Percentiles rank a stretch among this genome's conserved stretches.
These are phyloP conservation scores for Dyspetes luteomarginatus DNA, from an alignment of 2,888 invertebrate species.

Conservation along the genomic window DNA sequence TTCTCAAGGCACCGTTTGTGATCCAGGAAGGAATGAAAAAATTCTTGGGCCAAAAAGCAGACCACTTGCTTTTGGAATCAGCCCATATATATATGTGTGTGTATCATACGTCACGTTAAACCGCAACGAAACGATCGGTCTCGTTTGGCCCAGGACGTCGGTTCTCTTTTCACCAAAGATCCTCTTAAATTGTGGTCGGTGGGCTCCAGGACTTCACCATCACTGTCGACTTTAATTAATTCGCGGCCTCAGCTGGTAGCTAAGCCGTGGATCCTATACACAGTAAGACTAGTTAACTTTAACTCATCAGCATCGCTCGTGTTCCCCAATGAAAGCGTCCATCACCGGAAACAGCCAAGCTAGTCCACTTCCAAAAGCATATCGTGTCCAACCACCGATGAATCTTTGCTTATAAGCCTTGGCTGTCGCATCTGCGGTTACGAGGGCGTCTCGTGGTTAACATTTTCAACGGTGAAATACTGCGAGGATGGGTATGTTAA, in stretches of 20 bases:
- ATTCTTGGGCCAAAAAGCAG: background rate
- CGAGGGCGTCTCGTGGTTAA: background rate
- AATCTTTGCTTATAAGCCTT: background rate
- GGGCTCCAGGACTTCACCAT: constrained; percentile 6
- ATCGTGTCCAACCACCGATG: background rate
- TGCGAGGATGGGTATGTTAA: background rate
- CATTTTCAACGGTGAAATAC: background rate
- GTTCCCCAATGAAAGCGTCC: constrained; percentile 17
- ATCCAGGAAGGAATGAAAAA: background rate
- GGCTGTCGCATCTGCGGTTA: background rate
- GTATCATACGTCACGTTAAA: constrained; percentile 5
- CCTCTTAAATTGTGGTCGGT: background rate
- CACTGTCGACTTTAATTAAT: constrained; percentile 51
- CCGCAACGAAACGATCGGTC: constrained; percentile 4
- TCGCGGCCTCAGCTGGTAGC: constrained; percentile 6
- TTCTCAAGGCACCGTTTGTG: background rate
- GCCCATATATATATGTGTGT: background rate
- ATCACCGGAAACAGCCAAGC: background rate
- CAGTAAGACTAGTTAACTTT: constrained; percentile 34
- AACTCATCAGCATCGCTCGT: constrained; percentile 17
- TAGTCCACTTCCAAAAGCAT: background rate
- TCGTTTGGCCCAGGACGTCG: background rate
- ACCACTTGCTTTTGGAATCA: background rate
- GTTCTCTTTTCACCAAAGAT: constrained; percentile 18
- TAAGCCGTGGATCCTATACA: constrained; percentile 27